These are phyloP conservation scores for Aphelenchoides avenae DNA, from an alignment of 1,140 invertebrate species.

Conservation along the genomic window DNA sequence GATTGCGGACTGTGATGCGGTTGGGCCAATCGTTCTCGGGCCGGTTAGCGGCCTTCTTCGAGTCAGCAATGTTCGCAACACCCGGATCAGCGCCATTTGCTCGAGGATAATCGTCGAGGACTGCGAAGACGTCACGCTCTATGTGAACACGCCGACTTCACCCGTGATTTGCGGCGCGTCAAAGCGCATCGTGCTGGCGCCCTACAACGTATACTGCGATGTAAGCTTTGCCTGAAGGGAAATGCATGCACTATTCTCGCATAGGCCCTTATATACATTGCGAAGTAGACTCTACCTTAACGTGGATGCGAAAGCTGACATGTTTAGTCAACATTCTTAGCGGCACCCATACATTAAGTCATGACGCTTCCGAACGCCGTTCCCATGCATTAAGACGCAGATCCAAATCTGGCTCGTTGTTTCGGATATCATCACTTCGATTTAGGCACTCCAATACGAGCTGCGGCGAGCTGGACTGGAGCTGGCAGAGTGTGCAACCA, in stretches of 20 bases:
- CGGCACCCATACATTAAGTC: background rate
- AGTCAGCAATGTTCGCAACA: constrained; percentile 7
- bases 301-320: background rate
- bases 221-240: constrained; percentile 3
- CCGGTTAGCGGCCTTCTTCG: constrained; percentile 5
- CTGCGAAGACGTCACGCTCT: constrained; percentile 16
- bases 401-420: background rate
- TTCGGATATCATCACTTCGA: background rate
- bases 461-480: constrained; percentile 13
- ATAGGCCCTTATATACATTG: background rate
- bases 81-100: constrained; percentile 12
- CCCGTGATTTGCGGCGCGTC: constrained; percentile 12
- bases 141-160: constrained; percentile 12
- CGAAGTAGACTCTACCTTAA: background rate
- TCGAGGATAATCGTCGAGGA: constrained; percentile 5
- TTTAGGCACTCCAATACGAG: constrained; percentile 15
- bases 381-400: background rate
- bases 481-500: constrained; percentile 1
- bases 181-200: constrained; percentile 1
- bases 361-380: background rate
- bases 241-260: background rate
- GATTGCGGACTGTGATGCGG: background rate
- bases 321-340: background rate
- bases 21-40: constrained; percentile 21
- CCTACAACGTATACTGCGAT: constrained; percentile 23